phyloP scores from a whole-genome alignment of 1,140 invertebrate species.

The Brachionus manjavacas region DNA sequence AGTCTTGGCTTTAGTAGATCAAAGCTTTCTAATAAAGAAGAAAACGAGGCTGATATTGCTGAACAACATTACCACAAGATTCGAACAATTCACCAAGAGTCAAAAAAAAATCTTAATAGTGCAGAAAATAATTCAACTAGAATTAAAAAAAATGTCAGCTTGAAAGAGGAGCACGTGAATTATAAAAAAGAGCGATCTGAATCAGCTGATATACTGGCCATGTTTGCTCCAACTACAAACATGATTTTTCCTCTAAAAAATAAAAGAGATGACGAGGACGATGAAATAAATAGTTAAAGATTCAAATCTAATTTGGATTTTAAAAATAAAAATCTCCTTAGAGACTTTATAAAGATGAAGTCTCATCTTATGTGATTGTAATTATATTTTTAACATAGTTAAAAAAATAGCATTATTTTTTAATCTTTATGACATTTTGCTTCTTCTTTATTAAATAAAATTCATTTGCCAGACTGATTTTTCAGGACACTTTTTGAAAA shows the following conservation, averaged over 20 bases:
- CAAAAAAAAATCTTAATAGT: background rate
- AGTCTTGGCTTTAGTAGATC: background rate
- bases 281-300: background rate
- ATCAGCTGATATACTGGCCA: background rate
- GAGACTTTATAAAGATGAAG: too few species aligned
- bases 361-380: too few species aligned
- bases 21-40: background rate
- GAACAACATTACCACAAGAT: too few species aligned
- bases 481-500: too few species aligned
- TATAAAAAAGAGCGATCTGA: background rate
- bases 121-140: background rate
- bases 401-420: too few species aligned
- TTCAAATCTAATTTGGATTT: background rate
- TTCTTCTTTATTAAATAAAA: too few species aligned
- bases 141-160: background rate
- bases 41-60: background rate
- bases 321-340: background rate
- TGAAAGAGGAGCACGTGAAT: too few species aligned
- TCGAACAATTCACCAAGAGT: background rate
- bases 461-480: too few species aligned
- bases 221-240: constrained; percentile 5
- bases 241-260: background rate
- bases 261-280: background rate
- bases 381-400: too few species aligned
- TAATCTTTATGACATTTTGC: too few species aligned